Base-by-base conservation (phyloP, 2,797 vertebrate species). In the Discoglossus pictus region DNA sequence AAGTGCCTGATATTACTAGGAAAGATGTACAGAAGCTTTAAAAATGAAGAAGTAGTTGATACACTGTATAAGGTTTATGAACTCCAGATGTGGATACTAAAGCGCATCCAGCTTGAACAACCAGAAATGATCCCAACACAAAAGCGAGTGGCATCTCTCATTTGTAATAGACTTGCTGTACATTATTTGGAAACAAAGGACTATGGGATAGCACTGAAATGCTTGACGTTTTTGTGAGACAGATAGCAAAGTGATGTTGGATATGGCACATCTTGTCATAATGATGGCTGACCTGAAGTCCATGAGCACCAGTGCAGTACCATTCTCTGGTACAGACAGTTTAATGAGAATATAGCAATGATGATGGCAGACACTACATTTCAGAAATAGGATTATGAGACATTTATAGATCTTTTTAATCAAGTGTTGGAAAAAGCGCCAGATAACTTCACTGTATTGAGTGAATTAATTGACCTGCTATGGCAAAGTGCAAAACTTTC, bases 301-400 rank as follows among this genome's bases (percentile, higher is more conserved):
- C 24, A 87, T 7, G 79, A 88, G 50, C 77, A 81, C 20, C 80
- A 82, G 13, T 89, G 86, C 38, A 24, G 47, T 1, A 36, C 64
- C 12, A 75, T 89, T n/a, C 76, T 89, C 42, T 76, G 83, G 59
- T 66, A 78, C 0, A 59, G 80, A 1, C 68, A 79, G 34, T 54
- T 73, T 25, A 83, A 75, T 1, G 78, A 82, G 24, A 56, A 55
- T 0, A 78, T 84, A 21, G 71, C 73, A 0, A 72, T 86, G 87
- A 78, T 90, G 61, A 82, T 87, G 79, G 86, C 81, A 1, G 79
- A 88, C 39, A 44, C 89, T 61, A 73, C 79, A 74, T 85, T 88
- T 34, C 76, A 74, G 66, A 87, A 86, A 61, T 76, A 86, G 27
- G 79, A 87, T 10, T 82, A 80, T 1, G 73, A 86, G 16, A 64